phyloP scores from a whole-genome alignment of 1,140 invertebrate species.

The Carcinoscorpius rotundicauda region DNA sequence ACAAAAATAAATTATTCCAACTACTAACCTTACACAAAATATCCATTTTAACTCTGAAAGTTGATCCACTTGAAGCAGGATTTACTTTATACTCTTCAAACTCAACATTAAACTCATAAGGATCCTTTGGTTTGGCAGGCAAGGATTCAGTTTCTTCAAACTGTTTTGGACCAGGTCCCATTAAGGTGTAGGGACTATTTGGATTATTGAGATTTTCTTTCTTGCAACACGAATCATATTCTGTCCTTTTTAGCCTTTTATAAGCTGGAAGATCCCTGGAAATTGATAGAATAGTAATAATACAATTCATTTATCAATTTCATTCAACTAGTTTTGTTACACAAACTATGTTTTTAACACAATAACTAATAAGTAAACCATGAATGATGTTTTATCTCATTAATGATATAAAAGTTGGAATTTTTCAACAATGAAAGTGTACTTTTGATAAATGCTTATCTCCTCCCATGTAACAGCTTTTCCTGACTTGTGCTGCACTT shows the following conservation, averaged over 20 bases:
- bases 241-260: slow-evolving; percentile 6
- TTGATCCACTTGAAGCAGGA: slow-evolving; percentile 4
- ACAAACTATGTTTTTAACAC: no score
- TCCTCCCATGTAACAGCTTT: no score
- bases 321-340: no score
- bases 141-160: slow-evolving; percentile 12
- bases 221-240: slow-evolving; percentile 1
- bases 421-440: no score
- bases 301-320: no score
- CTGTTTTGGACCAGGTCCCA: slow-evolving; percentile 5
- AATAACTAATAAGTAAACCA: no score
- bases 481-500: no score
- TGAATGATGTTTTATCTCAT: no score
- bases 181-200: background rate
- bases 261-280: slow-evolving; percentile 11
- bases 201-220: slow-evolving; percentile 1
- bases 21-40: no score
- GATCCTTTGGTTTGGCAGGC: slow-evolving; percentile 38
- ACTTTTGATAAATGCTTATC: no score
- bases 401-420: no score
- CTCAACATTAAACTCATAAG: slow-evolving; percentile 54
- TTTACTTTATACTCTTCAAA: slow-evolving; percentile 17
- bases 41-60: background rate
- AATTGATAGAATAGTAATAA: slow-evolving; percentile 13
- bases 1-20: no score